Conservation (phyloP, 2,113 vertebrate species). For the Calidris pugnax region DNA sequence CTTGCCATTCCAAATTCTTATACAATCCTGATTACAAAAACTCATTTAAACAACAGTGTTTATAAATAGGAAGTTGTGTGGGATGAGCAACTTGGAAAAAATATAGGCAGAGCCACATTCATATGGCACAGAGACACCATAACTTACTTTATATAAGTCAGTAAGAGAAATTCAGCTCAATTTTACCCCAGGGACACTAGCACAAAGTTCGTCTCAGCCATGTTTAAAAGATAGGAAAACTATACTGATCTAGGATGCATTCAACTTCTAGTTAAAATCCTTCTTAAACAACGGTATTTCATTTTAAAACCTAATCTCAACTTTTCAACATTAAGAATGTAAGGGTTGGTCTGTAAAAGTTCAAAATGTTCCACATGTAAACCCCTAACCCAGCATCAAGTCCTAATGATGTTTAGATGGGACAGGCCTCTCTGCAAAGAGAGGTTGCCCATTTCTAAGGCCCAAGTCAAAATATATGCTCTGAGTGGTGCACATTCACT, state of each 20-base stretch:
- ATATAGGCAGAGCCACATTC: background rate
- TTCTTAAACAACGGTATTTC: background rate
- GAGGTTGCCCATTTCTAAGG: background rate
- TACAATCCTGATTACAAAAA: background rate
- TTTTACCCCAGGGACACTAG: background rate
- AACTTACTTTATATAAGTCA: background rate
- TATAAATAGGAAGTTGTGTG: background rate
- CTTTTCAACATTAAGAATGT: background rate
- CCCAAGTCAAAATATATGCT: accelerated
- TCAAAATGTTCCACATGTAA: background rate
- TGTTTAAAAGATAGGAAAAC: background rate
- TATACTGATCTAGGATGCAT: background rate
- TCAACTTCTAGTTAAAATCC: background rate
- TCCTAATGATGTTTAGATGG: background rate
- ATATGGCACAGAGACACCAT: background rate
- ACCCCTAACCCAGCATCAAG: background rate
- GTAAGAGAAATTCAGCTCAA: background rate
- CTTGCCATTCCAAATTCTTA: background rate
- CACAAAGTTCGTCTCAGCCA: background rate
- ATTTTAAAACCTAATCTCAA: background rate
- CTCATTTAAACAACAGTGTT: background rate
- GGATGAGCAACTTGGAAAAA: background rate
- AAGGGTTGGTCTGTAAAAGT: background rate
- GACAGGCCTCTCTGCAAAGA: background rate
- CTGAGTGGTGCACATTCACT: background rate